Conservation (phyloP, 30 jellyfish, hydroid and myxozoan species). For the Sanderia malayensis region DNA sequence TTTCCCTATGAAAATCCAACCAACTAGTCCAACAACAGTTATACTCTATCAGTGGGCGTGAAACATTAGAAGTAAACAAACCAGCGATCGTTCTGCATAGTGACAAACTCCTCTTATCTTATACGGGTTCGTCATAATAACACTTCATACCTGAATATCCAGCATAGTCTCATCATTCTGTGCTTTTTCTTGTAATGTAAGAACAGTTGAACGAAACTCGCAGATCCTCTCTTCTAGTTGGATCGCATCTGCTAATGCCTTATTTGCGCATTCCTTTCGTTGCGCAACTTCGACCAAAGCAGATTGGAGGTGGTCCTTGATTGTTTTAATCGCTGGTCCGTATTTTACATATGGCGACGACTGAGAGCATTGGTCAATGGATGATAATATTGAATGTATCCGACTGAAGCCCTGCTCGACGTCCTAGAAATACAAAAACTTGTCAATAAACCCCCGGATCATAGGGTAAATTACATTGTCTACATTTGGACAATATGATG, state of each 20-base stretch:
- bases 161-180: neutral
- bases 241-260: constrained; percentile 15
- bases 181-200: neutral
- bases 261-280: constrained; percentile 28
- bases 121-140: too few species aligned
- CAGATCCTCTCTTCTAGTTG: constrained; percentile 7
- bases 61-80: too few species aligned
- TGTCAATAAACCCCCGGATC: too few species aligned
- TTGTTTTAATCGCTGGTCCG: constrained; percentile 42
- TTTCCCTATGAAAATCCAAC: too few species aligned
- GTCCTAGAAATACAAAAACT: too few species aligned
- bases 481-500: too few species aligned
- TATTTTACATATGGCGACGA: constrained; percentile 7
- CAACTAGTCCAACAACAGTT: too few species aligned
- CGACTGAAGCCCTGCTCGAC: constrained; percentile 37
- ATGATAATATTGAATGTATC: constrained; percentile 18
- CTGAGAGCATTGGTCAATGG: constrained; percentile 31
- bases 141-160: neutral
- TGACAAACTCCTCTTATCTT: too few species aligned
- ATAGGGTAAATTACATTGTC: too few species aligned
- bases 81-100: too few species aligned
- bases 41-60: too few species aligned
- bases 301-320: constrained; percentile 41
- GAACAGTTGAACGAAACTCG: neutral
- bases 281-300: constrained; percentile 34